Conservation (phyloP, 2,113 vertebrate species). For the Laterallus jamaicensis region DNA sequence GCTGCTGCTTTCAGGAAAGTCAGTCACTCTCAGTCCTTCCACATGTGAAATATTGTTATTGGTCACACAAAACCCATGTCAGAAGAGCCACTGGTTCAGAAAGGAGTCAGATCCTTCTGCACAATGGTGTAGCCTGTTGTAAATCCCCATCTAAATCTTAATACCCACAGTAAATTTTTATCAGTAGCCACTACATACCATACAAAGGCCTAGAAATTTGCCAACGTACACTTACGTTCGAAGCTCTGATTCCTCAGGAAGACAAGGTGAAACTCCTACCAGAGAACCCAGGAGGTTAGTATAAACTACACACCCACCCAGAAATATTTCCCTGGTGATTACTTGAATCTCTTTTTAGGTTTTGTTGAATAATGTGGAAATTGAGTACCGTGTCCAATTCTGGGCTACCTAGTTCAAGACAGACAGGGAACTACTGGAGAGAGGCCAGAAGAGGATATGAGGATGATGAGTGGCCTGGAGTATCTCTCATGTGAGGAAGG, state of each 20-base stretch:
- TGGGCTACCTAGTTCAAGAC: too few relatives aligned
- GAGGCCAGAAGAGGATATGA: too few relatives aligned
- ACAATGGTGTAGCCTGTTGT: not conserved
- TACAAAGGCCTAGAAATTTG: not conserved
- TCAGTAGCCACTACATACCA: not conserved
- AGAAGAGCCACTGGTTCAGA: not conserved
- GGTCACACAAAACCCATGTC: not conserved
- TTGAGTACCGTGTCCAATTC: too few relatives aligned
- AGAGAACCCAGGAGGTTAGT: not conserved
- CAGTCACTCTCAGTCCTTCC: not conserved
- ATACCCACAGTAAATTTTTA: not conserved
- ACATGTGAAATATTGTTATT: too few relatives aligned
- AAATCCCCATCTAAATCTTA: not conserved
- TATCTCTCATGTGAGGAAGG: too few relatives aligned
- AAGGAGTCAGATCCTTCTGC: not conserved
- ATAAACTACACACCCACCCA: fast-evolving
- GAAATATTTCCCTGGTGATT: not conserved
- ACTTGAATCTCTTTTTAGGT: not conserved
- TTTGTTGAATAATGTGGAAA: not conserved
- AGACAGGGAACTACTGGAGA: too few relatives aligned
- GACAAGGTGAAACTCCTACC: not conserved
- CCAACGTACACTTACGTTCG: too few relatives aligned
- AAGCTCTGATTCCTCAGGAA: not conserved
- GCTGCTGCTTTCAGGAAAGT: not conserved
- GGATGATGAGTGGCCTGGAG: too few relatives aligned